Evolutionary conservation across 2,113 vertebrate species (phyloP).

Genomic region (Corydoras sp.): DNA sequence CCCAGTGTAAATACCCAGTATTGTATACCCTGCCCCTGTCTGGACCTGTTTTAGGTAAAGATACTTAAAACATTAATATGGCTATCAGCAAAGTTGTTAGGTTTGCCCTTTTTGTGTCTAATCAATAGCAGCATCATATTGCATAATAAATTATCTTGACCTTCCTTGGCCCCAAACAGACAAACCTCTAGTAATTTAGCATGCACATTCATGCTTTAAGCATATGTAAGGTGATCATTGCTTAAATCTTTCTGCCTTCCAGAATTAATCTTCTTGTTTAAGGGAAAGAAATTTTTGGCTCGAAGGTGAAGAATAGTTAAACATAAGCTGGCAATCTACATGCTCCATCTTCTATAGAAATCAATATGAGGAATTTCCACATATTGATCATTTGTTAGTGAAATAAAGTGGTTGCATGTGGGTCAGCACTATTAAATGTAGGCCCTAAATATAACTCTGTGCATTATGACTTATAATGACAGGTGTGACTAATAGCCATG

Average conservation of each 20-base stretch:
- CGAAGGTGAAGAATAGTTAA: slow-evolving; percentile 36
- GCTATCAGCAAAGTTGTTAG: slow-evolving; percentile 44
- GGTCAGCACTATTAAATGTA: slow-evolving; percentile 56
- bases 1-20: neutral
- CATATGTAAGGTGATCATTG: slow-evolving; percentile 25
- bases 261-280: slow-evolving; percentile 25
- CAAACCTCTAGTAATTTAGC: slow-evolving; percentile 24
- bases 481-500: too few relatives aligned
- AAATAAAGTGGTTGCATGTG: slow-evolving; percentile 43
- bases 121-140: slow-evolving; percentile 51
- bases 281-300: slow-evolving; percentile 42
- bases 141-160: slow-evolving; percentile 52
- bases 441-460: slow-evolving; percentile 41
- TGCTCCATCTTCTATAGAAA: slow-evolving; percentile 45
- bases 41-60: slow-evolving; percentile 18
- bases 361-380: slow-evolving; percentile 59
- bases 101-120: slow-evolving; percentile 42
- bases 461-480: slow-evolving; percentile 24
- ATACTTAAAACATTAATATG: slow-evolving; percentile 42
- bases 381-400: slow-evolving; percentile 54
- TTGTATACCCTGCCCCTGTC: neutral
- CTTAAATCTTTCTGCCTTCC: slow-evolving; percentile 37
- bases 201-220: slow-evolving; percentile 35
- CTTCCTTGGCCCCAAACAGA: slow-evolving; percentile 35
- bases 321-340: slow-evolving; percentile 40